Base-by-base conservation (phyloP, 37 sponge, comb jelly and placozoan genomes). In the Eunapius fragilis region DNA sequence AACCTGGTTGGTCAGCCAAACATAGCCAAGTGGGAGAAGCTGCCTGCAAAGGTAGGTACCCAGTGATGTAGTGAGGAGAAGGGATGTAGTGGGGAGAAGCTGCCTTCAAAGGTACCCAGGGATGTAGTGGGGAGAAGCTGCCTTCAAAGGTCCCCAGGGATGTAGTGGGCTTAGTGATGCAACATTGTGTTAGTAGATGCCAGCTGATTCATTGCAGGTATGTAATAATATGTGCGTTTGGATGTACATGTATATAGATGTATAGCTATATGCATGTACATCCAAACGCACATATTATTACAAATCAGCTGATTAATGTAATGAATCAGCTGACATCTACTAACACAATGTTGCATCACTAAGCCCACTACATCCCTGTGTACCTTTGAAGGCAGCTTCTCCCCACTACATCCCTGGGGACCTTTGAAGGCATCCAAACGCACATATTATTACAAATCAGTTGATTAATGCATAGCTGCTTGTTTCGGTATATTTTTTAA, bases 31-130 rank as follows among this genome's bases (percentile, higher is more conserved):
- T 86, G 87, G 87, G 80, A 86, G 71, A 86, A 86, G 67, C 47
- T 71, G 72, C 72, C 31, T 30, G 31, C 86, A 19, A 86, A 86
- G 86, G 86, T 86, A 45, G 25, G n/a, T n/a, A n/a, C n/a, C 24
- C 68, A 31, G 9, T 4, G 47, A 9, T 11, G 47, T 45, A 9
- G 4, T 45, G 47, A 9, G 9, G 47, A 45, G 4, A 11, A 11
- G 4, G 47, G 7, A 45, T 9, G 7, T 45, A 11, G 47, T 45
- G 47, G 47, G 7, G 47, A 9, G 47, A 9, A 45, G 47, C 58
- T 58, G 2, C 19, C 58, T 58, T 1, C 22, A 2, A 19, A 19
- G 22, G 58, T 58, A 17, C 58, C 17, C 14, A 17, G 19, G 14
- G 58, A 19, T 58, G 58, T 17, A 58, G 58, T 11, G 2, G 14